phyloP scores from a whole-genome alignment of 2,797 vertebrate species.

The Sebastiscus tertius region DNA sequence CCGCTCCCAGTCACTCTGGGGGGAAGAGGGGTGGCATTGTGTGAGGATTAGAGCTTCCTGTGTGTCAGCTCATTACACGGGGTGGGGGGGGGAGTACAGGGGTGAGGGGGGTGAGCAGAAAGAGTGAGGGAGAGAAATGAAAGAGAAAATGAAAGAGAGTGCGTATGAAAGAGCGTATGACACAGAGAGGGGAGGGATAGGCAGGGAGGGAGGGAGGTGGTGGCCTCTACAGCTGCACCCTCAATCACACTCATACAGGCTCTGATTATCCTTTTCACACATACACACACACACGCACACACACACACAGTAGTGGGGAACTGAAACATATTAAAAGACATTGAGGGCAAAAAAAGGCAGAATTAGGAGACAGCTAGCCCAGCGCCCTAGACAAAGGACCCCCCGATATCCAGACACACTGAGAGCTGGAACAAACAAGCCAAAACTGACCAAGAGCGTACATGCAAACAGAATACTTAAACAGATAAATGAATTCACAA shows the following conservation, averaged over 20 bases:
- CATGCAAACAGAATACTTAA: slow-evolving; percentile 69
- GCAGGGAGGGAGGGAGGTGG: slow-evolving; percentile 62
- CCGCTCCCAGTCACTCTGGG: slow-evolving; percentile 80
- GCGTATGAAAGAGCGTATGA: slow-evolving; percentile 78
- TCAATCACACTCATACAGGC: slow-evolving; percentile 83
- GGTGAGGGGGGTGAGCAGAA: slow-evolving; percentile 71
- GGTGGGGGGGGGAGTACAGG: slow-evolving; percentile 50
- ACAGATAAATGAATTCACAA: slow-evolving; percentile 56
- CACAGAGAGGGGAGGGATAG: slow-evolving; percentile 61
- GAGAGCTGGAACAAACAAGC: slow-evolving; percentile 65
- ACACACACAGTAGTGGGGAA: slow-evolving; percentile 51
- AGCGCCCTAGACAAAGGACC: slow-evolving; percentile 71
- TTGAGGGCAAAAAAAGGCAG: slow-evolving; percentile 70
- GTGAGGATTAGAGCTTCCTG: slow-evolving; percentile 87
- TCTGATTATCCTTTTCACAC: slow-evolving; percentile 81
- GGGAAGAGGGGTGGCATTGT: slow-evolving; percentile 81
- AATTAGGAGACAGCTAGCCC: slow-evolving; percentile 76
- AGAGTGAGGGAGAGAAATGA: slow-evolving; percentile 84
- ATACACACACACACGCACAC: slow-evolving; percentile 46
- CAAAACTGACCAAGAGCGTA: slow-evolving; percentile 60
- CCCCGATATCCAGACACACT: slow-evolving; percentile 57
- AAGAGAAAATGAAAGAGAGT: slow-evolving; percentile 83
- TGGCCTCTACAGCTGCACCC: slow-evolving; percentile 85
- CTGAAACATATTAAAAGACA: slow-evolving; percentile 83
- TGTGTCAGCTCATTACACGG: slow-evolving; percentile 86